Base-by-base conservation (phyloP, 2,888 invertebrate species). In the Dasypolia templi region DNA sequence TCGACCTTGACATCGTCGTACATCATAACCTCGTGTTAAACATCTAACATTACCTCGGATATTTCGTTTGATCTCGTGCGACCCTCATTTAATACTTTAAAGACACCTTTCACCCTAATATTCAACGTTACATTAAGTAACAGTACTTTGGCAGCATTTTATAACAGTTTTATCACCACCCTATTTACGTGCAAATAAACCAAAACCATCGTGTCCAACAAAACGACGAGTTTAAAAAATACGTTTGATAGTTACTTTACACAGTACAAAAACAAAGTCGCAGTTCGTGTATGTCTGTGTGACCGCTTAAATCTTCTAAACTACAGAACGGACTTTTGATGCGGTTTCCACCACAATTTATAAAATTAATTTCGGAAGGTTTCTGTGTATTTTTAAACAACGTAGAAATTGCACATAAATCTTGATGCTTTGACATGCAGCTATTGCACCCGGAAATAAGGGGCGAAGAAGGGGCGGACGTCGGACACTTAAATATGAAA, bases 161-260 rank as follows among this genome's bases (percentile, higher is more conserved):
- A 82, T 58, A 79, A 56, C 79, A 12, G 17, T 58, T 72, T 76
- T 72, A 83, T 76, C 26, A 53, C 55, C 66, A 59, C 66, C 58
- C 49, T 32, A 56, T 55, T 81, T 77, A 81, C 32, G 70, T 61
- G 3, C 22, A 56, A 69, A 67, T 83, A 76, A 83, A 79, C 56
- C 69, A 69, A 55, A 81, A 66, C 32, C 62, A 9, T 29, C 39
- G 58, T 62, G 68, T 69, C 72, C 46, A 65, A 32, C 59, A 64
- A 77, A 69, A 65, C n/a, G 58, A 59, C 77, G 39, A 3, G n/a
- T 59, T 32, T 78, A 82, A 82, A 74, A 79, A 75, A 67, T 42
- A 39, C 44, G 49, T 49, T 78, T 55, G 66, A 69, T 74, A 61
- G 51, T n/a, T 53, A 26, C 35, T 39, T 32, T 26, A 22, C 14